Evolutionary conservation across 2,888 invertebrate genomes (phyloP), one percentile per base, ranked within the genome.

Genomic region (Drosophila neutralis): DNA sequence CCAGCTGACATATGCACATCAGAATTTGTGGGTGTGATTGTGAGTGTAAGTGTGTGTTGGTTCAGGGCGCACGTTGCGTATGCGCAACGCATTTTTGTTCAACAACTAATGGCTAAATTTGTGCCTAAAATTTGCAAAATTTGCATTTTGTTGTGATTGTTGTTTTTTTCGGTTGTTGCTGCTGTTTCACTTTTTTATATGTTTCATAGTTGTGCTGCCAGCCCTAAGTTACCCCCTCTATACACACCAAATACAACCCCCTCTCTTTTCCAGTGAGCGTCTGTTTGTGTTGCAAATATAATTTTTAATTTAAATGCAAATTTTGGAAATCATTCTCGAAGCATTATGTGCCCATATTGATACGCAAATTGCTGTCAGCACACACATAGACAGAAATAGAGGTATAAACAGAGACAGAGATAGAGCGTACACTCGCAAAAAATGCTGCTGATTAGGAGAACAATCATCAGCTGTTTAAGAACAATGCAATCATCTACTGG

Each of bases 341-440:
- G 90, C 90, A 86, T 86, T 86, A 90, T 86, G 86, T 86, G 89
- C 89, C 90, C 86, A 86, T 86, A 86, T 86, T 90, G 90, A 90
- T 86, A 86, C 86, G 86, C 89, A 87, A 87, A 89, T 87, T 87
- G 90, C 90, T 87, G 90, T 90, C 90, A 87, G 90, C 87, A 61
- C 61, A 83, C 86, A 60, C 88, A 76, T 71, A 73, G 70, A 68
- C 78, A 84, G 36, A 65, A 40, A 65, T 35, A 56, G 51, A 52
- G 29, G 18, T 33, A 58, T n/a, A 18, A 72, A 60, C 56, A 64
- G 60, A 65, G 51, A 45, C 48, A 42, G 24, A 52, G 56, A 52
- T 29, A 56, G 48, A 36, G 38, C 15, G 27, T 49, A 57, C 29
- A 51, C 18, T 42, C 45, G 36, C 38, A 49, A 8, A 24, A 45